These are phyloP conservation scores for Sussaba pulchella DNA, from an alignment of 2,888 invertebrate species.

Conservation along the genomic window DNA sequence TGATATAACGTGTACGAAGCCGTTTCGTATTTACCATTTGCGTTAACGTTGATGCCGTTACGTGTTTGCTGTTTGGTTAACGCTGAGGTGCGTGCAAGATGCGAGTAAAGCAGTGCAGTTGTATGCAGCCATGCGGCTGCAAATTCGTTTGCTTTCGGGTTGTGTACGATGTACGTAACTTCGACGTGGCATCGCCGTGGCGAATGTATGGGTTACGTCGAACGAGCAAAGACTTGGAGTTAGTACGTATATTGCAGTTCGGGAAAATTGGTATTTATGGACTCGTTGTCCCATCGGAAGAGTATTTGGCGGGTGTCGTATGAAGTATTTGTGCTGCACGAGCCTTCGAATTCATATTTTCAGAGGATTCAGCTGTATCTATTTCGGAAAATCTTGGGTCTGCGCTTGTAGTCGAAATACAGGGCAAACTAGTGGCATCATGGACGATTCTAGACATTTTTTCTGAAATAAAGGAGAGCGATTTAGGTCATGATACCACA, in stretches of 20 bases:
- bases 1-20: constrained; percentile 8
- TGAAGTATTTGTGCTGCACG: neutral
- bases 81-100: neutral
- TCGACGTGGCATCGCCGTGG: neutral
- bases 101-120: neutral
- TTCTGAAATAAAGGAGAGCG: neutral
- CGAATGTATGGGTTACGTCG: constrained; percentile 3
- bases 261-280: constrained; percentile 77
- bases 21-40: neutral
- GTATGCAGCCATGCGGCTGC: neutral
- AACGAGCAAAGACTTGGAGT: neutral
- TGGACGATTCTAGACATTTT: neutral
- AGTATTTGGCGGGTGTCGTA: neutral
- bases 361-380: neutral
- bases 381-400: neutral
- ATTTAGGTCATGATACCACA: neutral
- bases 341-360: neutral
- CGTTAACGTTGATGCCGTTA: neutral
- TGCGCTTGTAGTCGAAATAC: neutral
- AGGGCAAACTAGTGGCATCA: neutral
- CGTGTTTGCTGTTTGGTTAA: constrained; percentile 19
- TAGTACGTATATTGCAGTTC: constrained; percentile 58
- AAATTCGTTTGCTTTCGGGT: constrained; percentile 55
- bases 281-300: constrained; percentile 38
- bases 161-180: neutral